Base-by-base conservation (phyloP, 2,888 invertebrate species). In the Hyppa rectilinea region DNA sequence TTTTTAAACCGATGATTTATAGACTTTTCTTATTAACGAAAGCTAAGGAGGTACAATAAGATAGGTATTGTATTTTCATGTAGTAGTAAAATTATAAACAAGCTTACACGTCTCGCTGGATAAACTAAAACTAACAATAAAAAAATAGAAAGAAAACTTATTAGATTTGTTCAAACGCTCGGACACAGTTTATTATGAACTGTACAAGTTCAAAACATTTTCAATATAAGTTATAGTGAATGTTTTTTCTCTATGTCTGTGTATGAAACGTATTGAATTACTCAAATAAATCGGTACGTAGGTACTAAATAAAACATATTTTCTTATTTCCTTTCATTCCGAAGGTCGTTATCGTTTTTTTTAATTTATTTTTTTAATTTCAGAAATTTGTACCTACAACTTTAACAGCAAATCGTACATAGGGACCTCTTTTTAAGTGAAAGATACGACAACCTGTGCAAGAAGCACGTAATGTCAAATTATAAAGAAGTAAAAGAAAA, bases 191-290 rank as follows among this genome's bases (percentile, higher is more conserved):
- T 29, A 53, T 58, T 47, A 45, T 29, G 20, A 80, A 70, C 50
- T 52, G 7, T 43, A 59, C 26, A 47, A 75, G 45, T 78, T 76
- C 14, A 12, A 47, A 63, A 76, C 65, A 71, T 76, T 80, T 63
- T 52, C 17, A 43, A 76, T 71, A 60, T 36, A 78, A 80, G 62
- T 71, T 76, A 66, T 69, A 1, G 58, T 49, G 2, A 61, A 45
- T 47, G 20, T 47, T n/a, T 75, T 62, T 50, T 61, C n/a, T 20
- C 17, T n/a, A 1, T 17, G 0, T 29, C 12, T 49, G 26, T 55
- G n/a, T 80, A 56, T 67, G 40, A 65, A 77, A 47, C 36, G 14
- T 61, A 58, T 60, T 63, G 14, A 64, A 58, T 60, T 63, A 10
- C 26, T 31, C 26, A 14, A 45, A 63, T 63, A n/a, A n/a, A n/a